These are phyloP conservation scores for Lathamus discolor DNA, from an alignment of 2,113 vertebrate species.

Conservation along the genomic window DNA sequence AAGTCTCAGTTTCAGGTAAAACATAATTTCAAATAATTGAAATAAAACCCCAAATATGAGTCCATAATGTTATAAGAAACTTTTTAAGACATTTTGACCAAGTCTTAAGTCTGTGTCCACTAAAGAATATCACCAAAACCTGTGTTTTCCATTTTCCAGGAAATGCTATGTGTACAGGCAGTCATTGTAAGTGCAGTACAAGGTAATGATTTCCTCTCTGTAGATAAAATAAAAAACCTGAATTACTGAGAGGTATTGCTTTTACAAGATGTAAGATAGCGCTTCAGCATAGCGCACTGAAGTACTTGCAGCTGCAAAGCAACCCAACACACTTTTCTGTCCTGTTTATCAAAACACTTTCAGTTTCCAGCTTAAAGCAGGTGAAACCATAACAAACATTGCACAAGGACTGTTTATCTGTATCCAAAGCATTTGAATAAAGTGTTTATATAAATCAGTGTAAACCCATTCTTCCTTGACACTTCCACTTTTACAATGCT, in stretches of 20 bases:
- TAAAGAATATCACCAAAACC: neutral
- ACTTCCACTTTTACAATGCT: neutral
- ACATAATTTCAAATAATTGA: neutral
- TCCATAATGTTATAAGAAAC: neutral
- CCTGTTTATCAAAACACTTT: conserved; percentile 19
- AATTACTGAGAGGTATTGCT: neutral
- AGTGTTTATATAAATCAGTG: conserved; percentile 30
- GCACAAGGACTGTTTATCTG: conserved; percentile 45
- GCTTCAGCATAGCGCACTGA: neutral
- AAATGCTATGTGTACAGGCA: neutral
- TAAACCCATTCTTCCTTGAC: neutral
- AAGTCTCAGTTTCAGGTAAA: neutral
- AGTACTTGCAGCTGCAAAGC: neutral
- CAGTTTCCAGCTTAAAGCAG: conserved; percentile 8
- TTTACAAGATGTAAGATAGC: neutral
- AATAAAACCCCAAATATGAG: neutral
- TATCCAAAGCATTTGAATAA: conserved; percentile 22
- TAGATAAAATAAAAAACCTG: neutral
- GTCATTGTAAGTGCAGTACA: neutral
- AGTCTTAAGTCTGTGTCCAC: neutral
- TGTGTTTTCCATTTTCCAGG: neutral
- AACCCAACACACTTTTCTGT: neutral
- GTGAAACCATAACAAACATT: conserved; percentile 55
- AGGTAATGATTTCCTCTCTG: neutral
- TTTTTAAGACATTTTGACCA: neutral